Evolutionary conservation across 2,888 invertebrate species (phyloP).

Genomic region (Stenodema calcarata): DNA sequence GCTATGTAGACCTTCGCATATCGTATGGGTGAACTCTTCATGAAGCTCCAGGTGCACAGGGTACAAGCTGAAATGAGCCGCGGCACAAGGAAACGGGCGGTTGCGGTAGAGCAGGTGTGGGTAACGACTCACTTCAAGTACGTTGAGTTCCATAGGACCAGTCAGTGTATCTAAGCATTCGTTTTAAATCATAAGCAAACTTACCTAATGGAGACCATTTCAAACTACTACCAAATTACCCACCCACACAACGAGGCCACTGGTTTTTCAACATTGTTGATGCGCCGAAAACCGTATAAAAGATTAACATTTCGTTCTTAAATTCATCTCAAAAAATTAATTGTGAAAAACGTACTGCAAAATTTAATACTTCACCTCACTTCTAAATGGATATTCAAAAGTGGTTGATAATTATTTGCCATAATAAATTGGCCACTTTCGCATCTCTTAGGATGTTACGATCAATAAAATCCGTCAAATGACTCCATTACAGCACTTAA

Average conservation of each 20-base stretch:
- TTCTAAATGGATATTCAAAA: no score
- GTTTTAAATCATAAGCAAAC: no score
- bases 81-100: neutral
- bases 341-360: neutral
- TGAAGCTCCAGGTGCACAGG: neutral
- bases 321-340: neutral
- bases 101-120: neutral
- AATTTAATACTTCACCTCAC: no score
- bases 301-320: neutral
- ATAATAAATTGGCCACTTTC: neutral
- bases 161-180: no score
- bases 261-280: neutral
- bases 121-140: conserved; percentile 6
- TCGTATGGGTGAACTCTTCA: neutral
- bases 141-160: neutral
- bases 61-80: neutral
- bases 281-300: neutral
- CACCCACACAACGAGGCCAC: neutral
- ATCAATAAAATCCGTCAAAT: neutral
- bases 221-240: neutral
- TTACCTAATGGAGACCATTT: neutral
- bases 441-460: neutral
- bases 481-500: neutral
- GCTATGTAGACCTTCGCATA: no score
- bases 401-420: no score